Evolutionary conservation across 2,113 vertebrate species (phyloP).

Genomic region (Mustela nigripes): DNA sequence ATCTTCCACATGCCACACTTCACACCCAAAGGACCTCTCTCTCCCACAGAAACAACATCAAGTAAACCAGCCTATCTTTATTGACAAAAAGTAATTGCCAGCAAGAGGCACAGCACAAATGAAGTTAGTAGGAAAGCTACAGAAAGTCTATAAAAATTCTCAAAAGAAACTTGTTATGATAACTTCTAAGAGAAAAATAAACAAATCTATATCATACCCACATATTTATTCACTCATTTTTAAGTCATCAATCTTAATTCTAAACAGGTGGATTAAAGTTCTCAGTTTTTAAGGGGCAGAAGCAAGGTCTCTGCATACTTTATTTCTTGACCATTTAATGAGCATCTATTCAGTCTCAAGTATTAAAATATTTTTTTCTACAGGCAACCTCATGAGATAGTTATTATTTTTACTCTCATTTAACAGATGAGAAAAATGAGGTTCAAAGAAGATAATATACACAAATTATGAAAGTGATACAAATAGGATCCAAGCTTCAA

Average conservation of each 20-base stretch:
- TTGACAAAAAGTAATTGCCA: not conserved
- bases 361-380: not conserved
- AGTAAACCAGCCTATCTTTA: not conserved
- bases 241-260: constrained; percentile 27
- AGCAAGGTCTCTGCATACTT: not conserved
- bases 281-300: not conserved
- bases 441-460: not conserved
- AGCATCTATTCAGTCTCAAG: not conserved
- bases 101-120: not conserved
- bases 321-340: not conserved
- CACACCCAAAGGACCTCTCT: not conserved
- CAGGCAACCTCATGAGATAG: not conserved
- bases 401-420: not conserved
- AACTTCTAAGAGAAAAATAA: constrained; percentile 41
- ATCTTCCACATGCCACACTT: not conserved
- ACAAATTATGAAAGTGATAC: not conserved
- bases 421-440: not conserved
- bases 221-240: not conserved
- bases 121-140: not conserved
- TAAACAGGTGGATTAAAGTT: not conserved
- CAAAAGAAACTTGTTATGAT: constrained; percentile 36
- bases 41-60: not conserved
- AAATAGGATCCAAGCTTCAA: not conserved
- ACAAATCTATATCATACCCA: not conserved
- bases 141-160: not conserved